These are phyloP conservation scores for Melipona quadrifasciata DNA, from an alignment of 1,140 invertebrate genomes.

Conservation along the genomic window DNA sequence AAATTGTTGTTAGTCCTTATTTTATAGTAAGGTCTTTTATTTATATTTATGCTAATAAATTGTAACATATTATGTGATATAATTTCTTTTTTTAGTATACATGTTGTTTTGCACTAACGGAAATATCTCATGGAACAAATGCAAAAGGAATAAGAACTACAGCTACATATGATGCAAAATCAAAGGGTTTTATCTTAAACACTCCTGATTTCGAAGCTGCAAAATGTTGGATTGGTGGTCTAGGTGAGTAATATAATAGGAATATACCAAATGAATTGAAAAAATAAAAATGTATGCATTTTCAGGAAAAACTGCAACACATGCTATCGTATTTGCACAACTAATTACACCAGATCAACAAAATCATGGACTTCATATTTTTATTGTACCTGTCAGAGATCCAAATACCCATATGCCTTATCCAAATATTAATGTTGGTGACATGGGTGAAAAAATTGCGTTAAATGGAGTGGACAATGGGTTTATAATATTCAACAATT, in stretches of 20 bases:
- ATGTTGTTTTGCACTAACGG: constrained; percentile 94
- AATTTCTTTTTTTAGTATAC: constrained; percentile 81
- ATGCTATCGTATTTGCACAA: constrained; percentile 94
- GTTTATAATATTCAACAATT: constrained; percentile 93
- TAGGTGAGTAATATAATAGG: constrained; percentile 83
- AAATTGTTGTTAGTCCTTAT: not conserved
- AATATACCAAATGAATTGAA: not conserved
- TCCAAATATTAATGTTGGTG: constrained; percentile 88
- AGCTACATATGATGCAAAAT: constrained; percentile 91
- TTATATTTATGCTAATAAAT: too few relatives aligned
- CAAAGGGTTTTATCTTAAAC: constrained; percentile 92
- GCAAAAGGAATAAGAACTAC: constrained; percentile 94
- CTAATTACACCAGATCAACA: constrained; percentile 87
- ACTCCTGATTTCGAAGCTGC: constrained; percentile 96
- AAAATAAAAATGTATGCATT: constrained; percentile 48
- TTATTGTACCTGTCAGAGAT: constrained; percentile 92
- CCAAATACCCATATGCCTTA: constrained; percentile 87
- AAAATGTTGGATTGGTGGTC: constrained; percentile 96
- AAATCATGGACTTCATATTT: constrained; percentile 94
- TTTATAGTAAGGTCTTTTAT: not conserved
- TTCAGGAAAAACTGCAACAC: constrained; percentile 91
- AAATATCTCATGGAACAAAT: constrained; percentile 96
- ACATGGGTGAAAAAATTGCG: constrained; percentile 95
- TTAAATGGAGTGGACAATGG: constrained; percentile 96
- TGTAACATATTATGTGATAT: not conserved